Conservation (phyloP, 2,113 vertebrate genomes). For the Deroptyus accipitrinus region DNA sequence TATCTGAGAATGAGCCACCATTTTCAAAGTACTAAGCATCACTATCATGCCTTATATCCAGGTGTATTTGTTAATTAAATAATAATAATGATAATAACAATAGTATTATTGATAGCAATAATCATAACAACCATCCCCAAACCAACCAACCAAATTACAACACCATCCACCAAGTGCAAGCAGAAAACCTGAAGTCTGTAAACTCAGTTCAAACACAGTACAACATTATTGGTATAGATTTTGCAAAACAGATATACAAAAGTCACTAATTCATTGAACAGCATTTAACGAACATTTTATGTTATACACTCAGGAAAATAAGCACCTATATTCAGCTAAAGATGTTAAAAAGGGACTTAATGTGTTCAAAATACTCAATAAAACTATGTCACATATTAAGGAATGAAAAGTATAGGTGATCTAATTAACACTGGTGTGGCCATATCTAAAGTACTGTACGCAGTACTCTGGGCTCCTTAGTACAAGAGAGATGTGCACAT, state of each 20-base stretch:
- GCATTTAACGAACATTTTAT: not conserved
- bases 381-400: not conserved
- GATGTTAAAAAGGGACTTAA: not conserved
- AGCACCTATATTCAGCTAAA: not conserved
- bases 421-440: not conserved
- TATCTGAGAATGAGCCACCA: not conserved
- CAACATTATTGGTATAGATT: not conserved
- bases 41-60: not conserved
- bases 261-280: not conserved
- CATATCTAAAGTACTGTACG: not conserved
- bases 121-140: not conserved
- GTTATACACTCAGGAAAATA: not conserved
- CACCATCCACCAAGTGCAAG: not conserved
- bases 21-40: not conserved
- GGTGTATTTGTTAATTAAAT: not conserved
- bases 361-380: not conserved
- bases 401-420: not conserved
- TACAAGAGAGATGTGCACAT: not conserved
- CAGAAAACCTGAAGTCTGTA: not conserved
- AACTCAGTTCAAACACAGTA: not conserved
- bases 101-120: not conserved
- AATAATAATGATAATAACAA: not conserved
- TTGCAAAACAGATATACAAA: not conserved
- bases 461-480: not conserved
- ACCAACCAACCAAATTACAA: not conserved